phyloP scores from a whole-genome alignment of 2,888 invertebrate species.

The Lordiphosa fenestrarum region DNA sequence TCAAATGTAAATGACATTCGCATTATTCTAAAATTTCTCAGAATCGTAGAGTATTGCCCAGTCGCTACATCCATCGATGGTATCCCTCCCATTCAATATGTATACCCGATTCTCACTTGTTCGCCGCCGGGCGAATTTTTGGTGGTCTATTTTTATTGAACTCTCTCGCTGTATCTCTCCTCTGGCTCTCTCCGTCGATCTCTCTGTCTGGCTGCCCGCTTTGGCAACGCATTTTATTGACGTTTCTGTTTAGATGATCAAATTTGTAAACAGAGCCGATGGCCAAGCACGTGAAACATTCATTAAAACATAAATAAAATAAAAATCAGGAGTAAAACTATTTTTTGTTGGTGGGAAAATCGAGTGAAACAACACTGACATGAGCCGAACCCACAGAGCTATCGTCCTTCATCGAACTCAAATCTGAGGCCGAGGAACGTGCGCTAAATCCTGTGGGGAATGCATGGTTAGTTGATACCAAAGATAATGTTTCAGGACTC shows the following conservation, averaged over 20 bases:
- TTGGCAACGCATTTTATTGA: conserved; percentile 36
- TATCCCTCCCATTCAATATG: not conserved
- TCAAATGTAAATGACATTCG: too few relatives aligned
- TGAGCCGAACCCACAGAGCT: conserved; percentile 40
- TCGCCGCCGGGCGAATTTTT: conserved; percentile 24
- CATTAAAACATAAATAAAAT: conserved; percentile 2
- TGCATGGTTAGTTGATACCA: too few relatives aligned
- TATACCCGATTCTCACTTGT: conserved; percentile 12
- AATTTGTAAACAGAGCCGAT: conserved; percentile 61
- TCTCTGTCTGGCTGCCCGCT: conserved; percentile 9
- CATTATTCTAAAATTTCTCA: too few relatives aligned
- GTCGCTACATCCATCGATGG: not conserved
- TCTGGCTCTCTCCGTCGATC: not conserved
- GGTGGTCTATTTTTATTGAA: conserved; percentile 49
- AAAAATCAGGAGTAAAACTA: conserved; percentile 26
- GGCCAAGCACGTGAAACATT: conserved; percentile 43
- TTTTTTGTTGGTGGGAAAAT: conserved; percentile 56
- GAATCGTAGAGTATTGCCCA: too few relatives aligned
- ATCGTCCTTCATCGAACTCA: conserved; percentile 47
- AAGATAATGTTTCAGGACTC: not conserved
- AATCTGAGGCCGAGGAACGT: conserved; percentile 54
- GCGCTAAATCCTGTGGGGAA: conserved; percentile 36
- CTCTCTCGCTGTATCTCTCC: conserved; percentile 12
- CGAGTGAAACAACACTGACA: conserved; percentile 72
- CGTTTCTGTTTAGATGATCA: conserved; percentile 42